These are phyloP conservation scores for Takifugu ocellatus DNA, from an alignment of 2,797 vertebrate species.

Conservation along the genomic window DNA sequence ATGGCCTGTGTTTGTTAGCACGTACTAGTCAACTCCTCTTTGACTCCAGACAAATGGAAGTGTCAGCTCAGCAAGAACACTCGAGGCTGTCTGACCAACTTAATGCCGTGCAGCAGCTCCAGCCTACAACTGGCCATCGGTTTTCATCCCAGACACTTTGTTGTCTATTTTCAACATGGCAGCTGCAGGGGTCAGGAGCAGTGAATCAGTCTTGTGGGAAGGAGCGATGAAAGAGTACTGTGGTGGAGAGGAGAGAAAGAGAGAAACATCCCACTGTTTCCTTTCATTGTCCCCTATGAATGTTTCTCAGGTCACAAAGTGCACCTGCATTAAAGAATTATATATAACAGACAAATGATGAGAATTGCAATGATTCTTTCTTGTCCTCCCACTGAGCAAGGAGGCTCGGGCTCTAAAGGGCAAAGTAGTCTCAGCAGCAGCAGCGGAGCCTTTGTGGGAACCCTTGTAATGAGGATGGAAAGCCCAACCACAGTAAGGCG, in stretches of 20 bases:
- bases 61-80: conserved; percentile 29
- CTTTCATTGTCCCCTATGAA: conserved; percentile 65
- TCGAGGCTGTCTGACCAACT: conserved; percentile 31
- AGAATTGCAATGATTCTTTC: conserved; percentile 28
- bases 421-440: conserved; percentile 34
- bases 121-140: conserved; percentile 46
- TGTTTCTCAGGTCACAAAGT: conserved; percentile 49
- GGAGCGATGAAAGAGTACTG: conserved; percentile 61
- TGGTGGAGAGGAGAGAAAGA: conserved; percentile 39
- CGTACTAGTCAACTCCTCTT: not conserved
- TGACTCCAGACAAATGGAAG: conserved; percentile 35
- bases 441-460: conserved; percentile 23
- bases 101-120: conserved; percentile 29
- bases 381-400: conserved; percentile 51
- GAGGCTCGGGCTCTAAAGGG: conserved; percentile 37
- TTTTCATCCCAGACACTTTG: conserved; percentile 69
- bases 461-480: conserved; percentile 37
- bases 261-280: conserved; percentile 58
- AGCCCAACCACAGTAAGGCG: conserved; percentile 14
- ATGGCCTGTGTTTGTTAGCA: not conserved
- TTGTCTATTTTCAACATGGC: conserved; percentile 68
- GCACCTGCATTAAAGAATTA: conserved; percentile 43
- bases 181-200: conserved; percentile 59
- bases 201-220: conserved; percentile 73
- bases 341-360: conserved; percentile 62